These are phyloP conservation scores for Nephotettix cincticeps DNA, from an alignment of 1,140 invertebrate species.

Conservation along the genomic window DNA sequence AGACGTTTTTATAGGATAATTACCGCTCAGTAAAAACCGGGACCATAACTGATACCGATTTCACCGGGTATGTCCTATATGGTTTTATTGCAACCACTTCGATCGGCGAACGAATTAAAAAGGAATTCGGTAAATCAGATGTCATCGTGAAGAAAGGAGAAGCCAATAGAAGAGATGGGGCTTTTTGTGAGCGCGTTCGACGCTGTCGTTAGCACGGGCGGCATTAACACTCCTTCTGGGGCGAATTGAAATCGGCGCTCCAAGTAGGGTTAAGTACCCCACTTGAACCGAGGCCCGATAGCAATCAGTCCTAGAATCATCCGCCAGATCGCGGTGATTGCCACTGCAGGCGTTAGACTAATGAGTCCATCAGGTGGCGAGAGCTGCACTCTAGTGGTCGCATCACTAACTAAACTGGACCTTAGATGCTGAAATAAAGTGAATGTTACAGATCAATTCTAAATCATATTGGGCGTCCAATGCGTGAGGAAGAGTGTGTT, in stretches of 20 bases:
- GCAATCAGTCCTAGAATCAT: slow-evolving; percentile 6
- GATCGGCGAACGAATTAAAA: slow-evolving; percentile 5
- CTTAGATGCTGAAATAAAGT: no score
- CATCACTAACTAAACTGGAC: no score
- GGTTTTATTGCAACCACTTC: background rate
- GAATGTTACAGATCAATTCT: no score
- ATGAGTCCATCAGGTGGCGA: no score
- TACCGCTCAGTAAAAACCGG: slow-evolving; percentile 7
- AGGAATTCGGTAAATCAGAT: slow-evolving; percentile 11
- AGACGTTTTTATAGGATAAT: slow-evolving; percentile 20
- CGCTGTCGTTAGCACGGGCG: background rate
- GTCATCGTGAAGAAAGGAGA: background rate
- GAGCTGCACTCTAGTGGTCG: no score
- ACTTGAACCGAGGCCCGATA: background rate
- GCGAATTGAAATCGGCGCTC: background rate
- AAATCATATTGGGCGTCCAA: no score
- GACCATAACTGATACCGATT: slow-evolving; percentile 1
- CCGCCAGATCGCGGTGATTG: background rate
- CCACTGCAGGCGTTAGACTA: no score
- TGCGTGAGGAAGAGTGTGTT: no score
- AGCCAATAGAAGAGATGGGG: background rate
- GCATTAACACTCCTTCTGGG: background rate
- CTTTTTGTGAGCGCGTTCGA: background rate
- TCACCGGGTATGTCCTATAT: background rate
- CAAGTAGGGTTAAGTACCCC: slow-evolving; percentile 1